Conservation (phyloP, 2,113 vertebrate genomes). For the Tachuris rubrigastra region DNA sequence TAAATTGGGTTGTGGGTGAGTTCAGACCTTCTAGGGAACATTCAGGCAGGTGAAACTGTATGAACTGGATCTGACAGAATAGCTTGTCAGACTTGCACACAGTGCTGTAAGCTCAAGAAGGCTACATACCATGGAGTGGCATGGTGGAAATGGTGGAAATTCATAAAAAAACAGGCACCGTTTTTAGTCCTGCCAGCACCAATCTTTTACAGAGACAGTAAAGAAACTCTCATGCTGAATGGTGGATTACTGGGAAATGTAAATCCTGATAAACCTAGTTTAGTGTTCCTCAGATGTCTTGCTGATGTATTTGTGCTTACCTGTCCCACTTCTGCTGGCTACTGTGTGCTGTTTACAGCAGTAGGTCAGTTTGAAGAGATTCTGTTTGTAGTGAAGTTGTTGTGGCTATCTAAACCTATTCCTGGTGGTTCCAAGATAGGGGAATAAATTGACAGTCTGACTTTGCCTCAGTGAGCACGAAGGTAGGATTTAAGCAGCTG, state of each 20-base stretch:
- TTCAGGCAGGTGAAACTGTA: not conserved
- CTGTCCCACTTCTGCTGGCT: not conserved
- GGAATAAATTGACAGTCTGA: not conserved
- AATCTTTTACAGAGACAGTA: not conserved
- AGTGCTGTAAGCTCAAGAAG: not conserved
- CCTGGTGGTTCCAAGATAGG: rapidly evolving
- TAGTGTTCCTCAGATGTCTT: not conserved
- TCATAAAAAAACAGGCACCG: not conserved
- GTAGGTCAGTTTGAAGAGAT: not conserved
- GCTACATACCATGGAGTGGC: rapidly evolving
- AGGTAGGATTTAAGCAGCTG: not conserved
- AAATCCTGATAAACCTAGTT: not conserved
- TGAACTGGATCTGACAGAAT: not conserved
- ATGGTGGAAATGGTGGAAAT: not conserved
- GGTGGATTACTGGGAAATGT: not conserved
- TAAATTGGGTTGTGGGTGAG: not conserved
- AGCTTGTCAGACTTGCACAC: not conserved
- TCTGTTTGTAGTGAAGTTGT: not conserved
- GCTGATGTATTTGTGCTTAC: not conserved
- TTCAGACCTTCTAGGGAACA: not conserved
- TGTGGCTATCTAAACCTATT: not conserved
- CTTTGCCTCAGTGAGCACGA: not conserved
- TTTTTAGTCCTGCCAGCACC: not conserved
- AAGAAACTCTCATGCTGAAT: not conserved
- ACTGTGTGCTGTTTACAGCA: not conserved